Percentiles rank a stretch among this genome's conserved stretches.
These are phyloP conservation scores for Cladorhizidae sp. DNA, from an alignment of 37 sponge, comb jelly and placozoan species.

Conservation along the genomic window DNA sequence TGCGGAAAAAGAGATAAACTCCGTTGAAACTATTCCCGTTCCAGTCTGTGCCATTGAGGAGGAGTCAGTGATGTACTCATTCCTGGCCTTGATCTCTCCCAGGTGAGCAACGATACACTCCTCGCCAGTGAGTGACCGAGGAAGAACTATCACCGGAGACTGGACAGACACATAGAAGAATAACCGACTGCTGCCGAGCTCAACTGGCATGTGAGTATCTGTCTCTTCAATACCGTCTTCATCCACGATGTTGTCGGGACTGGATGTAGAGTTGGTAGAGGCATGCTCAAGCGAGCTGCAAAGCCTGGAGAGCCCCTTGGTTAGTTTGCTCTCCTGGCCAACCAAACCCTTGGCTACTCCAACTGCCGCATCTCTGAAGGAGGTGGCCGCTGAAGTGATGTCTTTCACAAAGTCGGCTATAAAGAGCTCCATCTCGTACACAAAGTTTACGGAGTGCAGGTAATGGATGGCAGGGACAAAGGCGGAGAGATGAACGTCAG, in stretches of 20 bases:
- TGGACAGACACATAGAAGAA: conserved; percentile 51
- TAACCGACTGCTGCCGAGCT: background rate
- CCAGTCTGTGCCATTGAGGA: conserved; percentile 14
- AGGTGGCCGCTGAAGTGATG: conserved; percentile 19
- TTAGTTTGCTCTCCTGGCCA: conserved; percentile 43
- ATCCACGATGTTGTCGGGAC: background rate
- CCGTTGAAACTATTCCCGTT: background rate
- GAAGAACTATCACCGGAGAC: conserved; percentile 75
- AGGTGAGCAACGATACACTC: conserved; percentile 75
- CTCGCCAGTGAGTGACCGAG: conserved; percentile 37
- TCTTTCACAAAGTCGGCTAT: conserved; percentile 69
- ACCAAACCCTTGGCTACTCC: conserved; percentile 89
- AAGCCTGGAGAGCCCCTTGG: conserved; percentile 35
- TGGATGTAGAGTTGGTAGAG: no score
- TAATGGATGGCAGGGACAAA: conserved; percentile 82
- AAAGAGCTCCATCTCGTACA: conserved; percentile 76
- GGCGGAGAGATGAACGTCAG: conserved; percentile 44
- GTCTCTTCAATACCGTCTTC: conserved; percentile 16
- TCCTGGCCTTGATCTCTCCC: conserved; percentile 75
- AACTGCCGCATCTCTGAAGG: conserved; percentile 75
- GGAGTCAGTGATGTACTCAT: conserved; percentile 28
- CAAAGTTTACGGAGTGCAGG: conserved; percentile 78
- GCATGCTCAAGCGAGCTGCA: conserved; percentile 45
- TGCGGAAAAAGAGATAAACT: background rate
- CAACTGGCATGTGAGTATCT: conserved; percentile 1